Conservation (phyloP, 2,797 vertebrate genomes). For the Anguilla obscura region DNA sequence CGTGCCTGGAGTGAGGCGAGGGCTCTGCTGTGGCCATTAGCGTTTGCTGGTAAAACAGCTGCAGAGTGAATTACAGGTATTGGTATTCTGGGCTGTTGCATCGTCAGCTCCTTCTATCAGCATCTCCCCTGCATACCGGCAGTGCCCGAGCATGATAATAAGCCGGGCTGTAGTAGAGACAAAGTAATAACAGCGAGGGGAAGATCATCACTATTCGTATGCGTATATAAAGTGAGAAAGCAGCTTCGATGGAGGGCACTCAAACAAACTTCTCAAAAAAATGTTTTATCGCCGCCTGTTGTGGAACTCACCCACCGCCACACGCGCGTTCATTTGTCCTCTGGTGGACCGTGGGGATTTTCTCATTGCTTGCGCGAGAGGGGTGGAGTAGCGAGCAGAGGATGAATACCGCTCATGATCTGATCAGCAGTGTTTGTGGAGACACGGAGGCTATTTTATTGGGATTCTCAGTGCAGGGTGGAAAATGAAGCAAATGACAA, state of each 20-base stretch:
- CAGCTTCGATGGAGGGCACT: not conserved
- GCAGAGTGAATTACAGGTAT: conserved; percentile 40
- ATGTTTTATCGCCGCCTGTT: conserved; percentile 8
- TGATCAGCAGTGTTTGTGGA: conserved; percentile 25
- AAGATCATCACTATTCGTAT: not conserved
- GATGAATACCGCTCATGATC: conserved; percentile 18
- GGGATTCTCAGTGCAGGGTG: conserved; percentile 13
- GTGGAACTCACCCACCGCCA: not conserved
- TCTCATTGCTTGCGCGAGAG: conserved; percentile 9
- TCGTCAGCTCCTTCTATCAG: conserved; percentile 9
- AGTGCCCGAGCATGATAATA: conserved; percentile 48
- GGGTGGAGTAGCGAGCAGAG: not conserved
- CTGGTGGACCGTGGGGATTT: conserved; percentile 19
- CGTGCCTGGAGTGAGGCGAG: conserved; percentile 27
- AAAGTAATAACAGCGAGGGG: conserved; percentile 45
- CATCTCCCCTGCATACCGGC: conserved; percentile 44
- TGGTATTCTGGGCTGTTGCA: conserved; percentile 47
- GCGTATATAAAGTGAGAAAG: conserved; percentile 17
- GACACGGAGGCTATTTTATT: conserved; percentile 9
- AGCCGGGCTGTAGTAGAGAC: conserved; percentile 47
- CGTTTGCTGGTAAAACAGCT: conserved; percentile 34
- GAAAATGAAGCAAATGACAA: conserved; percentile 4
- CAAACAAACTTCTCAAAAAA: not conserved
- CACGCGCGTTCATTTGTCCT: conserved; percentile 8
- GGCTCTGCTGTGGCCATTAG: conserved; percentile 38